Percentiles rank a stretch among this genome's conserved stretches.
Conservation (phyloP, 2,113 vertebrate species). For the Girardinichthys multiradiatus region DNA sequence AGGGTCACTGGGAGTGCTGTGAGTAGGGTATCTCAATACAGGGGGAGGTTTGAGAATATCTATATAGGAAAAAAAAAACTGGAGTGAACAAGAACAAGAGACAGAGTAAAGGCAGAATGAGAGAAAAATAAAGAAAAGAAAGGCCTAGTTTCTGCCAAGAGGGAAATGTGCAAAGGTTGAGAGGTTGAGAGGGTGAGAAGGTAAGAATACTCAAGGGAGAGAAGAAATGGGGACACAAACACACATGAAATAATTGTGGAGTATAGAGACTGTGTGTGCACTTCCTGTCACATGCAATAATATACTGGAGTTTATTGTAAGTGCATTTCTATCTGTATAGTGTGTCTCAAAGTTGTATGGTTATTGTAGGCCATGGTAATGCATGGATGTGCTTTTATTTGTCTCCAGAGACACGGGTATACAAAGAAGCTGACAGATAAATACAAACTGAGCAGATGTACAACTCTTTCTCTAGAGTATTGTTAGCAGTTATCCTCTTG, state of each 20-base stretch:
- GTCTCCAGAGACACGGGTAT: slow-evolving; percentile 16
- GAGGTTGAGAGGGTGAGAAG: slow-evolving; percentile 65
- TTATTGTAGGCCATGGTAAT: neutral
- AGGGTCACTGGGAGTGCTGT: slow-evolving; percentile 66
- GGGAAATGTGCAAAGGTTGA: slow-evolving; percentile 65
- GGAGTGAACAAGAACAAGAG: slow-evolving; percentile 45
- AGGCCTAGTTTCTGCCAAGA: slow-evolving; percentile 68
- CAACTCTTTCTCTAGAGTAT: slow-evolving; percentile 52
- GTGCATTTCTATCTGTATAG: neutral
- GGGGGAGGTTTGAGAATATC: slow-evolving; percentile 57
- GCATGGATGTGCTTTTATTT: slow-evolving; percentile 13
- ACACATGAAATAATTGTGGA: slow-evolving; percentile 35
- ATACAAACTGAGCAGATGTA: slow-evolving; percentile 43
- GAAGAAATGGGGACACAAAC: slow-evolving; percentile 14
- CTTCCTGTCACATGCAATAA: slow-evolving; percentile 2
- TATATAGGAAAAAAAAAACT: slow-evolving; percentile 53
- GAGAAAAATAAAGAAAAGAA: slow-evolving; percentile 40
- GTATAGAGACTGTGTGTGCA: neutral
- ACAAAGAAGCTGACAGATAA: slow-evolving; percentile 54
- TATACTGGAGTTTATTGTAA: neutral
- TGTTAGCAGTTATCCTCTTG: slow-evolving; percentile 50
- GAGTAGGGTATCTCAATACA: slow-evolving; percentile 52
- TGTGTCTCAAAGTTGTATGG: neutral
- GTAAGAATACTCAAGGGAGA: slow-evolving; percentile 58
- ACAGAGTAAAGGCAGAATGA: slow-evolving; percentile 49